Evolutionary conservation across 2,797 vertebrate species (phyloP).

Genomic region (Mus spretus): DNA sequence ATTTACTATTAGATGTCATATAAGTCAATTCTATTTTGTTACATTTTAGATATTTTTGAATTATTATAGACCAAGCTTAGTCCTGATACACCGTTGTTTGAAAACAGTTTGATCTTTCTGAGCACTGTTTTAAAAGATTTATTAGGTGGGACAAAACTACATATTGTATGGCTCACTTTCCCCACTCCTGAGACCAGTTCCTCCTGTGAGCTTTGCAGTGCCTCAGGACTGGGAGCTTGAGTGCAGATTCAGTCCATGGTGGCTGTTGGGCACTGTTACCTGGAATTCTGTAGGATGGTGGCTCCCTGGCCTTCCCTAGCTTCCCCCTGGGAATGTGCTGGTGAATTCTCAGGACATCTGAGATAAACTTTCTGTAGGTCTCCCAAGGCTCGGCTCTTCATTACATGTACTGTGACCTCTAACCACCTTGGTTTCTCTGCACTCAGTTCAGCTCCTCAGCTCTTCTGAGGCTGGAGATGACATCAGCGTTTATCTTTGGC

Average conservation of each 20-base stretch:
- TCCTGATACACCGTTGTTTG: background rate
- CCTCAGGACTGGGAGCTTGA: background rate
- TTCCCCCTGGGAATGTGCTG: background rate
- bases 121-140: conserved; percentile 3
- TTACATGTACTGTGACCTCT: background rate
- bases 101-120: background rate
- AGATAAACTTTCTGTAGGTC: background rate
- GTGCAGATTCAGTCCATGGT: background rate
- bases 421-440: background rate
- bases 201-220: background rate
- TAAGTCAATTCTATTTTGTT: conserved; percentile 52
- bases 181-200: background rate
- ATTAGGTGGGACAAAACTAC: background rate
- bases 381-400: background rate
- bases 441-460: background rate
- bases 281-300: background rate
- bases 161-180: background rate
- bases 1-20: background rate
- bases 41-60: background rate
- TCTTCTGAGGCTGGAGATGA: background rate
- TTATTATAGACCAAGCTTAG: background rate
- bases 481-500: background rate
- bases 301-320: background rate
- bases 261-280: background rate
- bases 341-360: background rate